A percentile compares a stretch with the other conserved stretches of the same genome.
Evolutionary conservation across 92 coral and sea anemone genomes (phyloP).

Genomic region (Pocillopora meandrina): DNA sequence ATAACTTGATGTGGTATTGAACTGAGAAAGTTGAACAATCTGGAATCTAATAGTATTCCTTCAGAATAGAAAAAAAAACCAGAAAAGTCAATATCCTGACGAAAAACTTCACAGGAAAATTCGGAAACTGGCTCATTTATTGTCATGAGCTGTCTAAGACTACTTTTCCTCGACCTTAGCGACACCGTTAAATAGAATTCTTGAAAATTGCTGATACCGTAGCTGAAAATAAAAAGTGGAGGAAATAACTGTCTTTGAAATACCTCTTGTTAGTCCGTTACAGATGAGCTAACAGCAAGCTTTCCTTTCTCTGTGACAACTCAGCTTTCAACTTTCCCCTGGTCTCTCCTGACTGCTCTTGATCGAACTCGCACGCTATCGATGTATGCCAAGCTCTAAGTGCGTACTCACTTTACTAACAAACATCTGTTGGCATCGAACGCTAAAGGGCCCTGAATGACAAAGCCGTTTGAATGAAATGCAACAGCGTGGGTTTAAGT

Average conservation of each 20-base stretch:
- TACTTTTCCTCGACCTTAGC: too few species aligned
- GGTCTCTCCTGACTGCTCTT: background rate
- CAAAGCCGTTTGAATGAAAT: conserved; percentile 30
- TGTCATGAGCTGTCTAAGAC: too few species aligned
- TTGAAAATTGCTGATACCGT: background rate
- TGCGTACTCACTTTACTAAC: background rate
- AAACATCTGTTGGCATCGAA: conserved; percentile 38
- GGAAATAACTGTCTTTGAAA: background rate
- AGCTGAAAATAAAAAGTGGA: background rate
- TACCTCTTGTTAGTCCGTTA: background rate
- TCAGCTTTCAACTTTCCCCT: background rate
- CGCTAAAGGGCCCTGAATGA: conserved; percentile 16
- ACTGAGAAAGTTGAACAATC: too few species aligned
- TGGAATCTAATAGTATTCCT: too few species aligned
- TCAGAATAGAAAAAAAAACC: too few species aligned
- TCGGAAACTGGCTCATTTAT: too few species aligned
- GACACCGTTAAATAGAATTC: too few species aligned
- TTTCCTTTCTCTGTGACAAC: background rate
- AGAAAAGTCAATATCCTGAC: too few species aligned
- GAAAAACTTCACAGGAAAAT: too few species aligned
- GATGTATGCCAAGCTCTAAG: conserved; percentile 16
- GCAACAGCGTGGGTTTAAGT: conserved; percentile 25
- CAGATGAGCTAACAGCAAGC: background rate
- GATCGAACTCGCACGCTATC: background rate
- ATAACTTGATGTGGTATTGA: too few species aligned